Evolutionary conservation across 1,140 invertebrate genomes (phyloP).

Genomic region (Epicauta chinensis): DNA sequence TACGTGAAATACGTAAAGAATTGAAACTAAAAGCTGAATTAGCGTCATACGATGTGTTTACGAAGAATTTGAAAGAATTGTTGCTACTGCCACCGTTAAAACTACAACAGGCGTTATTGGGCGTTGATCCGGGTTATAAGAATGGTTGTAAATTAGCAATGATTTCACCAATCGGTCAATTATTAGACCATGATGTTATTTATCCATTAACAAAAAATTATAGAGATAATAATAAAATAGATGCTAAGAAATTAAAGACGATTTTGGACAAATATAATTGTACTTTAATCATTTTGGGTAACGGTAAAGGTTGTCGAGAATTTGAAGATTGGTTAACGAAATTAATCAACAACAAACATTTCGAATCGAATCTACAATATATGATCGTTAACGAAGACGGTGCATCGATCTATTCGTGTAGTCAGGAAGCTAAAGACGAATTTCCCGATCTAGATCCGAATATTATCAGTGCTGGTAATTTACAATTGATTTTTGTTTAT

Average conservation of each 20-base stretch:
- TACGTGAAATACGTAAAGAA: conserved; percentile 61
- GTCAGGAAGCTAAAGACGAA: conserved; percentile 74
- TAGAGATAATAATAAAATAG: background rate
- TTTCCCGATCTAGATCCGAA: conserved; percentile 76
- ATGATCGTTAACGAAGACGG: conserved; percentile 85
- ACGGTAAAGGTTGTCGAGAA: conserved; percentile 82
- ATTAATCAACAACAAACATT: conserved; percentile 52
- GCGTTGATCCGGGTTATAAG: conserved; percentile 80
- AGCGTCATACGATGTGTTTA: conserved; percentile 78
- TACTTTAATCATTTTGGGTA: conserved; percentile 75
- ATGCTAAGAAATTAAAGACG: background rate
- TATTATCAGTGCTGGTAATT: conserved; percentile 66
- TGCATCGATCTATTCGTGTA: conserved; percentile 85
- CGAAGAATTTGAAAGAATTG: conserved; percentile 74
- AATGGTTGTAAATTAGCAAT: conserved; percentile 82
- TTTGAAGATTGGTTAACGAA: conserved; percentile 69
- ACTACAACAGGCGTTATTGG: conserved; percentile 65
- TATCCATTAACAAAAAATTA: conserved; percentile 50
- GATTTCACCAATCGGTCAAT: conserved; percentile 61
- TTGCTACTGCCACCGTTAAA: conserved; percentile 71
- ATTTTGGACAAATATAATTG: conserved; percentile 40
- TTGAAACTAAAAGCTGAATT: conserved; percentile 70
- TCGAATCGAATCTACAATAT: conserved; percentile 57
- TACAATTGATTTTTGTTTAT: background rate
- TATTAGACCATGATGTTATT: conserved; percentile 62